Evolutionary conservation across 1,140 invertebrate species (phyloP), one percentile per base, ranked within the genome.

Genomic region (Caenorhabditis briggsae): DNA sequence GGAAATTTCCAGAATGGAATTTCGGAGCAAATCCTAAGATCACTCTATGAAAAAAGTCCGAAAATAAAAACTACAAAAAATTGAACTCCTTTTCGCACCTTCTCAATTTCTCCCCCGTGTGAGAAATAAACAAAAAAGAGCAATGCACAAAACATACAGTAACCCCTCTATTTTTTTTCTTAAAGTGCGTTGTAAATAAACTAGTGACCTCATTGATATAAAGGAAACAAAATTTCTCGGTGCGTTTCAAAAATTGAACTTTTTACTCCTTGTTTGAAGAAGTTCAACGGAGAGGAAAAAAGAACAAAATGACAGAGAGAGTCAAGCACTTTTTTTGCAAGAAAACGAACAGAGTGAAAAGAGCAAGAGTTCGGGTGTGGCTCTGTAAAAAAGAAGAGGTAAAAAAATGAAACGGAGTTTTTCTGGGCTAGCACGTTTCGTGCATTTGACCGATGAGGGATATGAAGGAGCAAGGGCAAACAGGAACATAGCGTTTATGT

Each of bases 291-390:
- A 14, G 14, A 25, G 41, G 23, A 46, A 43, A 43, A 46, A 11
- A 12, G 56, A 20, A 23, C 8, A 23, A 59, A 33, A 33, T 33
- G 33, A 59, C 1, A 33, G 23, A 70, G 43, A 20, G n/a, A 70
- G 12, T 70, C 64, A 70, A 70, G 64, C 64, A 70, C 64, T 70
- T 70, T 33, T 33, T 33, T 70, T 70, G 64, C 64, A 46, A 46
- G 41, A 41, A 64, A 9, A 33, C 33, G 33, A 12, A 64, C 23
- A 70, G 41, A 70, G 33, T 33, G 11, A 46, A 70, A 23, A 70
- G 64, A 70, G 64, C 64, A 70, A 70, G 64, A 70, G 64, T 70
- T 70, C 64, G 64, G 33, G 64, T 70, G 64, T 70, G 64, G 64
- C 64, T 43, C 41, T 70, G 33, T 7, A 46, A 70, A 70, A 46